Evolutionary conservation across 1,140 invertebrate genomes (phyloP), one percentile per base, ranked within the genome.

Genomic region (Anastrepha ludens): DNA sequence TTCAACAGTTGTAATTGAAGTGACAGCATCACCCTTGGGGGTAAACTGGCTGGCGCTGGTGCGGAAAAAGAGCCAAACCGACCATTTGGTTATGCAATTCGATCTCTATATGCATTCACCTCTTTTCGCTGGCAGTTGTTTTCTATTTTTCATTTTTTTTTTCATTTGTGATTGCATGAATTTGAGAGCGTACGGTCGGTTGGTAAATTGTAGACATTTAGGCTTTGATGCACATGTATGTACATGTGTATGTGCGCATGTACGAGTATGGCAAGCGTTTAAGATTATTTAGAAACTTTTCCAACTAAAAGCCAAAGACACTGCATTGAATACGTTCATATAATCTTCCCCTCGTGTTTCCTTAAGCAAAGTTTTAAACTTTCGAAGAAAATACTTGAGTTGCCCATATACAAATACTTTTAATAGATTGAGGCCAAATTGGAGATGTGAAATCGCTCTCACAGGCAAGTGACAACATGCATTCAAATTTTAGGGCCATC

Each of bases 1-100:
- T 29, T 44, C 74, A 55, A 81, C 39, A 55, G 74, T 81, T 81
- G 74, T 81, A 81, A 81, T 81, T 81, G 74, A 81, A 81, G 55
- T 81, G 74, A 81, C 74, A 81, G 74, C 44, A 81, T n/a, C n/a
- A 29, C 74, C 74, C 50, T 55, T 29, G 74, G 44, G 74, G 3
- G 17, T 47, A n/a, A 55, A 81, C 47, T 55, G 74, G 47, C 47
- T n/a, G 47, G 74, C 47, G 74, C 44, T 81, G 44, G 41, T 55
- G 74, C 47, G 74, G 74, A 81, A 81, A 74, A 55, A 81, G 9
- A 55, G 74, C 74, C 74, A 81, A 81, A 81, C 55, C 74, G 74
- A 81, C 74, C 74, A n/a, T 55, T 81, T 55, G 47, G 15, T 81
- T 81, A 81, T 20, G 74, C 74, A 81, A 55, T 81, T 50, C n/a